These are phyloP conservation scores for Exaiptasia diaphana DNA, from an alignment of 64 coral and sea anemone species.

Conservation along the genomic window DNA sequence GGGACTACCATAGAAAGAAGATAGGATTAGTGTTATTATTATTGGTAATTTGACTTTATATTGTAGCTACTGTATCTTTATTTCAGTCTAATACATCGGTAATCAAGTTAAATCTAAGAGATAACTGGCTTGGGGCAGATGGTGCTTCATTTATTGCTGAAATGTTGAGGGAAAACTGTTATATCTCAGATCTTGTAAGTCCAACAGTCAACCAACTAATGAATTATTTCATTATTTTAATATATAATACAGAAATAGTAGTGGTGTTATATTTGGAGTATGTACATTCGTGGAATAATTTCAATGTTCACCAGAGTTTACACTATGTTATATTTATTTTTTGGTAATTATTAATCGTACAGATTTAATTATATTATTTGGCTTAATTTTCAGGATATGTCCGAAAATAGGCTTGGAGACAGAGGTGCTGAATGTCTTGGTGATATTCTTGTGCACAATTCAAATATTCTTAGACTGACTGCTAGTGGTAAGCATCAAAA, in stretches of 20 bases:
- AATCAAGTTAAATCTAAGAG: conserved; percentile 75
- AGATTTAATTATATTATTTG: too few relatives aligned
- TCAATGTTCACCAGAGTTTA: too few relatives aligned
- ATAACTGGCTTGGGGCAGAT: conserved; percentile 82
- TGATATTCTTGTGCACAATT: conserved; percentile 86
- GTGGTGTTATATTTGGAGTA: too few relatives aligned
- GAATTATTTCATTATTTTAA: too few relatives aligned
- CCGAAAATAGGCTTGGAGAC: conserved; percentile 82
- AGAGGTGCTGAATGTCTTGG: conserved; percentile 72
- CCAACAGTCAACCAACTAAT: too few relatives aligned
- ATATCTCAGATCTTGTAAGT: conserved; percentile 87
- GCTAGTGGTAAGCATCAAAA: conserved; percentile 56
- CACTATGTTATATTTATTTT: too few relatives aligned
- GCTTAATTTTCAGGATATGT: conserved; percentile 74
- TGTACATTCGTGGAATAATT: too few relatives aligned
- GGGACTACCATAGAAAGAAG: background rate
- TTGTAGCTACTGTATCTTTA: too few relatives aligned
- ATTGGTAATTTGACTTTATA: too few relatives aligned
- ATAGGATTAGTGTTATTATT: too few relatives aligned
- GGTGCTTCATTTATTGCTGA: conserved; percentile 86
- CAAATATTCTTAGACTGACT: conserved; percentile 73
- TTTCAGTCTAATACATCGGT: conserved; percentile 85
- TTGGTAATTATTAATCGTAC: too few relatives aligned
- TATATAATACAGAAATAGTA: too few relatives aligned
- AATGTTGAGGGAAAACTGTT: conserved; percentile 98